These are phyloP conservation scores for Poecilia gillii DNA, from an alignment of 2,797 vertebrate species.

Conservation along the genomic window DNA sequence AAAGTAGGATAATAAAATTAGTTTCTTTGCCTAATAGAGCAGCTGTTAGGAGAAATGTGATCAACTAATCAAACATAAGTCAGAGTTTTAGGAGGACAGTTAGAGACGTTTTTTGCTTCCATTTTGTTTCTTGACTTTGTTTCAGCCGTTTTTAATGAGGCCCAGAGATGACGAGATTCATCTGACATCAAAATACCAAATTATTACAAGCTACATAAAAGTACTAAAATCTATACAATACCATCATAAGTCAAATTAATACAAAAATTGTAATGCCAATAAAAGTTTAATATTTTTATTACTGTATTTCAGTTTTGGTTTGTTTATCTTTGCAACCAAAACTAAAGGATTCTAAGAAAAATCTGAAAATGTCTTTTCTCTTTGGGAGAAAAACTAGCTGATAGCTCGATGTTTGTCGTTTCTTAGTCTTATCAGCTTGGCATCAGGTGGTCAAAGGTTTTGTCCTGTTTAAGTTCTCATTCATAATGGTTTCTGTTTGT, in stretches of 20 bases:
- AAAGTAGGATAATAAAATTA: background rate
- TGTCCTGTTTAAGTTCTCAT: background rate
- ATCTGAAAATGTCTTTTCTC: background rate
- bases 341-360: background rate
- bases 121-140: background rate
- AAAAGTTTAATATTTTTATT: background rate
- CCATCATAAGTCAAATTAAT: background rate
- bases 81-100: background rate
- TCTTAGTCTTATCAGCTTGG: background rate
- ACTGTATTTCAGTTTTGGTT: background rate
- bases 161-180: background rate
- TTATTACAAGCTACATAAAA: background rate
- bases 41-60: background rate
- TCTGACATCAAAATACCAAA: background rate
- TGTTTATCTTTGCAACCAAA: background rate
- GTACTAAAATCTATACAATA: background rate
- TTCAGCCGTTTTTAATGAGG: background rate
- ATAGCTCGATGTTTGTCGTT: background rate
- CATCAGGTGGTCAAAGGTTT: background rate
- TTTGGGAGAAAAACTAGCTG: background rate
- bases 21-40: background rate
- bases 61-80: background rate
- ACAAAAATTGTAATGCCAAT: background rate
- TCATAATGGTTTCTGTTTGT: conserved; percentile 29
- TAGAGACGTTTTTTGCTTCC: background rate